Evolutionary conservation across 1,140 invertebrate species (phyloP).

Genomic region (Dryas iulia): DNA sequence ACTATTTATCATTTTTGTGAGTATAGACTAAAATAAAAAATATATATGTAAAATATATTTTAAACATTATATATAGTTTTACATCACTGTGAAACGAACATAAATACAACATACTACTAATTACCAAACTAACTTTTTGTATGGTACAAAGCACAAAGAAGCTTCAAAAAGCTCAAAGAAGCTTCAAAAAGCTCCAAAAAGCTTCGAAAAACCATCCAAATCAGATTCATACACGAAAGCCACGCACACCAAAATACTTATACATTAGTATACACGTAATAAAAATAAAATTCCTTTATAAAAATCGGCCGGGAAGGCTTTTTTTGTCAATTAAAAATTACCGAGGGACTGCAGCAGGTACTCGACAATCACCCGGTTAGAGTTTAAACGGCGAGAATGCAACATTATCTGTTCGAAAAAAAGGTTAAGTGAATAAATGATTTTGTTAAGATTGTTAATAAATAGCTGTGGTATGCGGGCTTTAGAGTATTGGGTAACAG

Average conservation of each 20-base stretch:
- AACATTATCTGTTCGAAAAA: background rate
- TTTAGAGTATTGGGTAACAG: background rate
- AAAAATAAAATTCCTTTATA: conserved; percentile 72
- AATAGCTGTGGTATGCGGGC: background rate
- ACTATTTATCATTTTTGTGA: too few relatives aligned
- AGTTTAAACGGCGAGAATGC: conserved; percentile 3
- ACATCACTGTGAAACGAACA: too few relatives aligned
- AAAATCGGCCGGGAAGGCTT: conserved; percentile 59
- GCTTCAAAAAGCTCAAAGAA: too few relatives aligned
- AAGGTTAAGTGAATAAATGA: background rate
- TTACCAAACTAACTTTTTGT: too few relatives aligned
- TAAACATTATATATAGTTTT: too few relatives aligned
- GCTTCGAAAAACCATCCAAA: background rate
- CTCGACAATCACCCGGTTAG: conserved; percentile 39
- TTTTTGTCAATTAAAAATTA: conserved; percentile 78
- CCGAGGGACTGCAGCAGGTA: conserved; percentile 62
- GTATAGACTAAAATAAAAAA: too few relatives aligned
- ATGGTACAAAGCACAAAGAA: too few relatives aligned
- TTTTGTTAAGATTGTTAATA: background rate
- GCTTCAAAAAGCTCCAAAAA: background rate
- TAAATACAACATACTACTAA: too few relatives aligned
- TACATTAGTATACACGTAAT: conserved; percentile 48
- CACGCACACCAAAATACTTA: conserved; percentile 44
- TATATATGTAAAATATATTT: too few relatives aligned
- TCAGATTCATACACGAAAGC: conserved; percentile 7